Evolutionary conservation across 2,113 vertebrate genomes (phyloP).

Genomic region (Anolis sagrei): DNA sequence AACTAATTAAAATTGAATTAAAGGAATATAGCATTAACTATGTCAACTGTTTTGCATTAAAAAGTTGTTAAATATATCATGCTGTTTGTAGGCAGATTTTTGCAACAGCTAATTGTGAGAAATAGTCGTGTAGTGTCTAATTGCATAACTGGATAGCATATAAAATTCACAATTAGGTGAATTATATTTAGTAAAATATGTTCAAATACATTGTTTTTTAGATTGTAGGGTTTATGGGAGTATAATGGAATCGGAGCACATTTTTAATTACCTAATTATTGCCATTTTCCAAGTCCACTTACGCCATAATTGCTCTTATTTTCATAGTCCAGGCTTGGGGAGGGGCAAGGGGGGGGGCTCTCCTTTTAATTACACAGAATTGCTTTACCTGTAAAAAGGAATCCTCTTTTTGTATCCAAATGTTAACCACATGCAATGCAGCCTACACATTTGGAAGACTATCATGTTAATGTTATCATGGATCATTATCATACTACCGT

Average conservation of each 20-base stretch:
- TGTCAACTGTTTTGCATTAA: constrained; percentile 78
- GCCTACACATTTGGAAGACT: neutral
- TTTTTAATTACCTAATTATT: constrained; percentile 82
- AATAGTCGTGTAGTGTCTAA: constrained; percentile 77
- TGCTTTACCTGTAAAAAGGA: constrained; percentile 36
- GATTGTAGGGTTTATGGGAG: constrained; percentile 73
- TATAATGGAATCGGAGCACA: constrained; percentile 73
- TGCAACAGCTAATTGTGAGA: constrained; percentile 79
- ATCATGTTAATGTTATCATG: neutral
- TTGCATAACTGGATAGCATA: constrained; percentile 75
- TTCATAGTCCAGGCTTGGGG: constrained; percentile 65
- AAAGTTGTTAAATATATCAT: constrained; percentile 80
- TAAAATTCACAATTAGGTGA: constrained; percentile 78
- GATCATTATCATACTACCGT: too few species aligned
- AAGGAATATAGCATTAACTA: constrained; percentile 76
- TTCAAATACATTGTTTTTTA: constrained; percentile 78
- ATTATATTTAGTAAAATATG: constrained; percentile 81
- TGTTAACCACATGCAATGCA: neutral
- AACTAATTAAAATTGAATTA: constrained; percentile 81
- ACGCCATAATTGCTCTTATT: constrained; percentile 68
- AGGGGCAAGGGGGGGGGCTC: constrained; percentile 26
- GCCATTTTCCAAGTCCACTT: constrained; percentile 78
- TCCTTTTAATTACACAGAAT: constrained; percentile 33
- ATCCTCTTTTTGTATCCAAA: neutral
- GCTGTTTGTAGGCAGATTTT: constrained; percentile 70